Evolutionary conservation across 2,113 vertebrate genomes (phyloP), one percentile per base, ranked within the genome.

Genomic region (Prochilodus magdalenae): DNA sequence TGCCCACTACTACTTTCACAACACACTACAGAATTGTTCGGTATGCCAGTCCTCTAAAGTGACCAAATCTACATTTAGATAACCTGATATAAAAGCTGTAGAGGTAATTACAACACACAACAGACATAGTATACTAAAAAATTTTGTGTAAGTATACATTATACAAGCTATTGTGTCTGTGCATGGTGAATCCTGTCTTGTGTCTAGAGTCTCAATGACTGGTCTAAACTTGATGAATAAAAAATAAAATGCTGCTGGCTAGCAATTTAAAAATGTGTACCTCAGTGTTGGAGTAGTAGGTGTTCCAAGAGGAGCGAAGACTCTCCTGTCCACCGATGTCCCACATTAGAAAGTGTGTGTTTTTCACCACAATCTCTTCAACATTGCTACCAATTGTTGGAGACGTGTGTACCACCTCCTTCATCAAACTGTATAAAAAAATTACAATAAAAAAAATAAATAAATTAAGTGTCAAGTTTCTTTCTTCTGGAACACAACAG

Each of bases 271-370:
- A 73, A 59, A 62, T 29, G 29, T 49, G 36, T 87, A 97, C 98
- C 96, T 99, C 98, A 0, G 98, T 99, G 92, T 99, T 99, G 40
- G 98, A 98, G 89, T 99, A 99, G 85, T 99, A 99, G 2, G 98
- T 99, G 86, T 98, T 99, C 98, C 98, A 99, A 0, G 98, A 99
- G 55, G 97, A 97, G 20, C 97, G 94, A 12, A 99, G 96, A 18
- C 97, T 98, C 90, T 99, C 97, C 93, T 99, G 97, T 15, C 97
- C 98, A 16, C 97, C 98, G 0, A 99, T 99, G 89, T 99, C 97
- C 98, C 98, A 99, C 98, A 99, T 99, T 30, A 99, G 93, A 85
- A 99, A 99, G 76, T 98, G 96, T 0, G 98, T 99, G 88, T 98
- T 99, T 91, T 99, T 99, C 62, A 99, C 95, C 73, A 99, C 96